These are phyloP conservation scores for Drosophila carrolli DNA, from an alignment of 1,140 invertebrate genomes.

Conservation along the genomic window DNA sequence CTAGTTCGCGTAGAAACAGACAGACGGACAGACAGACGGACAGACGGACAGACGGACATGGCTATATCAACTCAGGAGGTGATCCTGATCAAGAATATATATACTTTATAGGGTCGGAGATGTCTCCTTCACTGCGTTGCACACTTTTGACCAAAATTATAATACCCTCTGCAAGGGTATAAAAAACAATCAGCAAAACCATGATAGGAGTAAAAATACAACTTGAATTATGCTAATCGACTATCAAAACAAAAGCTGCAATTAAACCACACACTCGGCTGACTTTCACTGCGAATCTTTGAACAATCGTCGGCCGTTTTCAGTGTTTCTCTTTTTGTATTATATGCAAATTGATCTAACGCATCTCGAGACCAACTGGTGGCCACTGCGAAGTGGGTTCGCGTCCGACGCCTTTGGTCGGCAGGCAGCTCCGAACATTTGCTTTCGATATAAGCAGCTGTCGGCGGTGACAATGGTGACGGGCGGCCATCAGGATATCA, in stretches of 20 bases:
- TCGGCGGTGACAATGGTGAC: conserved; percentile 27
- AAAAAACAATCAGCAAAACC: conserved; percentile 31
- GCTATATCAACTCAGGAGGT: no score
- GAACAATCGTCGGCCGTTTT: conserved; percentile 45
- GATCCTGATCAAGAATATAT: no score
- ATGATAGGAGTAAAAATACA: conserved; percentile 41
- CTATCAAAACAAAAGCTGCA: conserved; percentile 70
- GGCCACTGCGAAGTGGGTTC: conserved; percentile 35
- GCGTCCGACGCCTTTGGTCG: conserved; percentile 28
- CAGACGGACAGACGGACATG: no score
- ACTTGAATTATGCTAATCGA: conserved; percentile 61
- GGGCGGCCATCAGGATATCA: conserved; percentile 25
- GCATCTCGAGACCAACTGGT: conserved; percentile 22
- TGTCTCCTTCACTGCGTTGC: no score
- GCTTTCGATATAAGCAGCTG: conserved; percentile 42
- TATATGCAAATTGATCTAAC: conserved; percentile 67
- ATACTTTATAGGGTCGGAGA: no score
- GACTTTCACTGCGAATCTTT: conserved; percentile 66
- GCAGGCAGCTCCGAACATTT: not conserved
- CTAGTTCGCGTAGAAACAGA: no score
- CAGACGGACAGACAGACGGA: no score
- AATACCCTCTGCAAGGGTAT: no score
- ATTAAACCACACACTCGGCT: conserved; percentile 60
- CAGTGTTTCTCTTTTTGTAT: conserved; percentile 73
- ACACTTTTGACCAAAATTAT: no score